phyloP scores from a whole-genome alignment of 2,797 vertebrate genomes.

The Ptychobarbus kaznakovi region DNA sequence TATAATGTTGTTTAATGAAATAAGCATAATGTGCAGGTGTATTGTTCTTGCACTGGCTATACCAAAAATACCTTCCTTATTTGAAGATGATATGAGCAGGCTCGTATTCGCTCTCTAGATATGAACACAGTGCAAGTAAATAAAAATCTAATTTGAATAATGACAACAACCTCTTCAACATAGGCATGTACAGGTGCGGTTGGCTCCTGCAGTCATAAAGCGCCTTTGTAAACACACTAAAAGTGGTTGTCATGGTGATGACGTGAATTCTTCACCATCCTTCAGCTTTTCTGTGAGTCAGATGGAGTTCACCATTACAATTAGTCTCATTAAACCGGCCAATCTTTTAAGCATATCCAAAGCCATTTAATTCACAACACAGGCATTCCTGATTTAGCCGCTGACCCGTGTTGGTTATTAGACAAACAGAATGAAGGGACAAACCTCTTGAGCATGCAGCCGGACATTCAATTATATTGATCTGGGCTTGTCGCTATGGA shows the following conservation, averaged over 20 bases:
- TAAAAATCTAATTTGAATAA: conserved; percentile 14
- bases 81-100: conserved; percentile 4
- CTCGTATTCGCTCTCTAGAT: not conserved
- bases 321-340: conserved; percentile 3
- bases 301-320: conserved; percentile 13
- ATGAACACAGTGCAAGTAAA: not conserved
- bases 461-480: conserved; percentile 45
- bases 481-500: conserved; percentile 53
- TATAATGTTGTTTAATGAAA: not conserved
- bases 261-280: conserved; percentile 2
- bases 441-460: conserved; percentile 11
- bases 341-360: conserved; percentile 21
- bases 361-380: conserved; percentile 37
- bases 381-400: conserved; percentile 31
- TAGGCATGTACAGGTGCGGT: not conserved
- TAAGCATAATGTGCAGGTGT: not conserved
- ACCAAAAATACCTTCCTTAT: not conserved
- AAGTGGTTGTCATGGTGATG: conserved; percentile 49
- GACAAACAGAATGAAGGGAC: not conserved
- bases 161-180: conserved; percentile 3
- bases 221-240: conserved; percentile 27
- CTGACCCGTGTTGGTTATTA: conserved; percentile 6
- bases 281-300: not conserved
- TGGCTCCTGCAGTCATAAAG: conserved; percentile 6
- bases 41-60: not conserved